Evolutionary conservation across 2,888 invertebrate species (phyloP).

Genomic region (Catocala sponsa): DNA sequence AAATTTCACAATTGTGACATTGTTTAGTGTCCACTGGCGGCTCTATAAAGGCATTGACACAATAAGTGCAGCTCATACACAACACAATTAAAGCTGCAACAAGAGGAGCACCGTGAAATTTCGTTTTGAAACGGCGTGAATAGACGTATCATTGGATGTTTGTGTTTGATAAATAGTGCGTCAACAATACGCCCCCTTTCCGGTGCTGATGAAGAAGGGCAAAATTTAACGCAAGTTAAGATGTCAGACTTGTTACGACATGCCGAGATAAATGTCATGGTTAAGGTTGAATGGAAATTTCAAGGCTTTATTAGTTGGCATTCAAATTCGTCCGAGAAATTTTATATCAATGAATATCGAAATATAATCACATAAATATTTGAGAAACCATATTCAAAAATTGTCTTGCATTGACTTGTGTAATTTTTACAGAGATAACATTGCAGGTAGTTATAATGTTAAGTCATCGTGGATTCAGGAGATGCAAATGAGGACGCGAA

Average conservation of each 20-base stretch:
- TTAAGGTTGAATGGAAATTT: constrained; percentile 54
- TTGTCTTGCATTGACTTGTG: constrained; percentile 31
- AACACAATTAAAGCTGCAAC: constrained; percentile 73
- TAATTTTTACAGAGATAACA: constrained; percentile 24
- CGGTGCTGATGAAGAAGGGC: constrained; percentile 50
- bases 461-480: constrained; percentile 57
- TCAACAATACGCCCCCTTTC: constrained; percentile 81
- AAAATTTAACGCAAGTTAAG: constrained; percentile 45
- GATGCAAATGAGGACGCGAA: constrained; percentile 57
- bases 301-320: constrained; percentile 40
- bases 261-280: constrained; percentile 49
- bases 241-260: constrained; percentile 54
- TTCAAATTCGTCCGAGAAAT: too few relatives aligned
- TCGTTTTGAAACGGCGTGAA: constrained; percentile 70
- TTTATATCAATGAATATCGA: too few relatives aligned
- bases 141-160: constrained; percentile 79
- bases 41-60: constrained; percentile 67
- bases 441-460: constrained; percentile 17
- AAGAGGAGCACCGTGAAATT: constrained; percentile 79
- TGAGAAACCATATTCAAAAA: not conserved
- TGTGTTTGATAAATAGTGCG: constrained; percentile 76
- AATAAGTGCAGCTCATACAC: constrained; percentile 64
- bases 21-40: constrained; percentile 63
- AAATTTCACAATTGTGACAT: constrained; percentile 71
- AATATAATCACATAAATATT: too few relatives aligned